phyloP scores from a whole-genome alignment of 2,888 invertebrate species.

The Tetragonisca angustula region DNA sequence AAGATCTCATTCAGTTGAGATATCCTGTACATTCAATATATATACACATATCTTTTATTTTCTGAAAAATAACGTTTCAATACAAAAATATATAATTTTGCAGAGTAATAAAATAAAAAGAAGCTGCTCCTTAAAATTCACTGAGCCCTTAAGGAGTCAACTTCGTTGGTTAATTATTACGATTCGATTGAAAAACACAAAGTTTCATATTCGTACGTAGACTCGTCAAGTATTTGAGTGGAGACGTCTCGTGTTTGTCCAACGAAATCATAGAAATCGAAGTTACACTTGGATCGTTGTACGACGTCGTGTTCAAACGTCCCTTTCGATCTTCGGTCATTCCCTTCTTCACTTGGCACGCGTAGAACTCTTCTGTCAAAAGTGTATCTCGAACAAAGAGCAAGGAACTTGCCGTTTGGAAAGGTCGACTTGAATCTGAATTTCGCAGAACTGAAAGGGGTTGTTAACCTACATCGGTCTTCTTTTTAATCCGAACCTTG shows the following conservation, averaged over 20 bases:
- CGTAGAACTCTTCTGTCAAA: constrained; percentile 42
- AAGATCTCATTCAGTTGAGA: too few relatives aligned
- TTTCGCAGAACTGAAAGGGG: constrained; percentile 21
- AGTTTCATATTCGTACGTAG: not conserved
- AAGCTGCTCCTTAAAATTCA: too few relatives aligned
- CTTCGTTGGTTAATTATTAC: too few relatives aligned
- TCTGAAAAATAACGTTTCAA: too few relatives aligned
- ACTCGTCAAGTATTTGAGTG: not conserved
- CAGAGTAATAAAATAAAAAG: too few relatives aligned
- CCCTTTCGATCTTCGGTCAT: constrained; percentile 61
- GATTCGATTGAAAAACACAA: too few relatives aligned
- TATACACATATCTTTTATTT: too few relatives aligned
- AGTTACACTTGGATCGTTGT: not conserved
- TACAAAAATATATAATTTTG: too few relatives aligned
- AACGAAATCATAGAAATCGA: not conserved
- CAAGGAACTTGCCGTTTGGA: constrained; percentile 54
- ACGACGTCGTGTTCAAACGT: not conserved
- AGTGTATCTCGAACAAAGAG: constrained; percentile 55
- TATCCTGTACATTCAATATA: too few relatives aligned
- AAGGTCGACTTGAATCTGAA: constrained; percentile 28
- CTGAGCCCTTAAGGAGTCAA: too few relatives aligned
- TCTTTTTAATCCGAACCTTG: not conserved
- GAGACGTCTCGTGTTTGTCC: not conserved
- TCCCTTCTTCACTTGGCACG: constrained; percentile 61
- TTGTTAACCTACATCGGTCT: not conserved